Base-by-base conservation (phyloP, 2,797 vertebrate species). In the Sebastes iracundus region DNA sequence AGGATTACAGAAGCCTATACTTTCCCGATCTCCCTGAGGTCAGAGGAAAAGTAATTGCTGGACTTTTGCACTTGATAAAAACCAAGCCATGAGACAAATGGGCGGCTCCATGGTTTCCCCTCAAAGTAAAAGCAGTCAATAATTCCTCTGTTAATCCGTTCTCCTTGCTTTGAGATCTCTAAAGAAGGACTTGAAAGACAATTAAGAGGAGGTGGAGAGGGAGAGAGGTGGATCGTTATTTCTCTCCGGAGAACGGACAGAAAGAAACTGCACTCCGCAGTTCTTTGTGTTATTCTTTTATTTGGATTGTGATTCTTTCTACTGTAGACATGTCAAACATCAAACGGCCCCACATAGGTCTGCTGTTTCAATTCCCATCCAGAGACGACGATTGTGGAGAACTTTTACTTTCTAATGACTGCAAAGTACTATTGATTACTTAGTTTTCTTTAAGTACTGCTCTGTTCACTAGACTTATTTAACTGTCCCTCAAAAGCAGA, bases 61-160 rank as follows among this genome's bases (percentile, higher is more conserved):
- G 87, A 88, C 90, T 89, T 90, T 85, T 90, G 76, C 72, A 81
- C 86, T 88, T 79, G 86, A 90, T 80, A 86, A 87, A 87, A 90
- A 84, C 64, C 58, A 59, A 87, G 69, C 53, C 42, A 7, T 38
- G 63, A 91, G 78, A 92, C 83, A 87, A 92, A 91, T 81, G 68
- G 77, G 67, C 60, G 74, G 71, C 75, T 77, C 58, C 12, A 0
- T 49, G 69, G 64, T 79, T 80, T 63, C 10, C 12, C 70, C 81
- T 89, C 90, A 89, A 89, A 88, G 82, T 77, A 75, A 83, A 82
- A 85, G 72, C 58, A 68, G 91, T 93, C 80, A 87, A 88, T 94
- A 90, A 92, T 91, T 94, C 85, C 71, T 81, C 59, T 77, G 80
- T 82, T 93, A 93, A 93, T 88, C 85, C 85, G 74, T 81, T 83